A percentile compares a stretch with the other conserved stretches of the same genome.
Evolutionary conservation across 2,888 invertebrate genomes (phyloP).

Genomic region (Drosophila silvestris): DNA sequence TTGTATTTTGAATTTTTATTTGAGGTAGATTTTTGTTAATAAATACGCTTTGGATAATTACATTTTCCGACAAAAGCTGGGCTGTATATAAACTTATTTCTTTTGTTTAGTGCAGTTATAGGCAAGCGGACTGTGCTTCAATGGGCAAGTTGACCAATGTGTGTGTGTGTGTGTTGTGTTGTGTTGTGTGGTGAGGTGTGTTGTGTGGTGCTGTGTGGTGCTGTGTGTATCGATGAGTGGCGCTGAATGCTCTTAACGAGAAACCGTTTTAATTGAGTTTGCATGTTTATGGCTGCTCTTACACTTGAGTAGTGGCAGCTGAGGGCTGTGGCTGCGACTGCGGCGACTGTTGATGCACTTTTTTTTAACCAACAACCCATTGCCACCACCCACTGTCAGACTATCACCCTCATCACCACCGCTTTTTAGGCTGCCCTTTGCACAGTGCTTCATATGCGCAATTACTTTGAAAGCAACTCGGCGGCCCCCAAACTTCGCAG

Average conservation of each 20-base stretch:
- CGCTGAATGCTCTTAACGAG: conserved; percentile 75
- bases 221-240: conserved; percentile 67
- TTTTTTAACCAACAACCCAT: conserved; percentile 17
- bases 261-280: conserved; percentile 82
- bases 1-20: not conserved
- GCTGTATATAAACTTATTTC: not conserved
- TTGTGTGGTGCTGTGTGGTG: not conserved
- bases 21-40: not conserved
- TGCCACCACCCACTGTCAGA: not conserved
- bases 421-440: conserved; percentile 11
- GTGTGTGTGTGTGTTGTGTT: not conserved
- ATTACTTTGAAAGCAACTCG: conserved; percentile 73
- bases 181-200: not conserved
- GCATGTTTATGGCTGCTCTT: conserved; percentile 82
- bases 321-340: conserved; percentile 24
- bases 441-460: conserved; percentile 53
- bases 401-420: not conserved
- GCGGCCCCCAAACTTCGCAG: conserved; percentile 10
- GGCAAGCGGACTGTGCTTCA: conserved; percentile 8
- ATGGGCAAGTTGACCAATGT: not conserved
- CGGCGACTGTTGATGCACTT: conserved; percentile 44
- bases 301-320: conserved; percentile 50
- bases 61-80: not conserved
- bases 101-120: conserved; percentile 9
- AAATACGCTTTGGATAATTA: not conserved